Evolutionary conservation across 2,113 vertebrate genomes (phyloP).

Genomic region (Odontesthes bonariensis): DNA sequence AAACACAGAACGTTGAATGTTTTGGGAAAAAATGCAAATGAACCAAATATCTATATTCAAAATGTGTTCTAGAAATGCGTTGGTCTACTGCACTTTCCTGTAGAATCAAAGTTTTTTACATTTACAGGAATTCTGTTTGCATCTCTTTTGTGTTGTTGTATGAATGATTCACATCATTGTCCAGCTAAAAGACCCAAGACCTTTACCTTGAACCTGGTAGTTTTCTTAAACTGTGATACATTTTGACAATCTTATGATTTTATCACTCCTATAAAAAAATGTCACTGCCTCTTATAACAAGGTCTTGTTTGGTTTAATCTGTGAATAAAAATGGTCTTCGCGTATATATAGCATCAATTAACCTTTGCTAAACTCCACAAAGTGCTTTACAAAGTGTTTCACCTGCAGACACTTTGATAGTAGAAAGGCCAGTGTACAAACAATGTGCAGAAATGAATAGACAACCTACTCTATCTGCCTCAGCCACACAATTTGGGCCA

Average conservation of each 20-base stretch:
- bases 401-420: background rate
- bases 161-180: background rate
- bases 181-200: background rate
- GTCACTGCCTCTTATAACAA: background rate
- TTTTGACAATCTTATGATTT: background rate
- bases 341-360: background rate
- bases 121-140: too few relatives aligned
- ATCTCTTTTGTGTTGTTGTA: background rate
- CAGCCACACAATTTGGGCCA: background rate
- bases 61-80: background rate
- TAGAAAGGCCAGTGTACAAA: background rate
- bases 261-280: background rate
- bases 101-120: too few relatives aligned
- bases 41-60: too few relatives aligned
- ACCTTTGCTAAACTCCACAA: background rate
- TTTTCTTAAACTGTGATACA: background rate
- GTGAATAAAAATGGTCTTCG: background rate
- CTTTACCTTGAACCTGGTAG: background rate
- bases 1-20: background rate
- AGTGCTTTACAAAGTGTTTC: background rate
- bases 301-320: background rate
- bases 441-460: background rate
- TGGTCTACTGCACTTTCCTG: too few relatives aligned
- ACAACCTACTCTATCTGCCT: background rate
- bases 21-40: background rate